These are phyloP conservation scores for Scaptomyza flava DNA, from an alignment of 2,888 invertebrate species.

Conservation along the genomic window DNA sequence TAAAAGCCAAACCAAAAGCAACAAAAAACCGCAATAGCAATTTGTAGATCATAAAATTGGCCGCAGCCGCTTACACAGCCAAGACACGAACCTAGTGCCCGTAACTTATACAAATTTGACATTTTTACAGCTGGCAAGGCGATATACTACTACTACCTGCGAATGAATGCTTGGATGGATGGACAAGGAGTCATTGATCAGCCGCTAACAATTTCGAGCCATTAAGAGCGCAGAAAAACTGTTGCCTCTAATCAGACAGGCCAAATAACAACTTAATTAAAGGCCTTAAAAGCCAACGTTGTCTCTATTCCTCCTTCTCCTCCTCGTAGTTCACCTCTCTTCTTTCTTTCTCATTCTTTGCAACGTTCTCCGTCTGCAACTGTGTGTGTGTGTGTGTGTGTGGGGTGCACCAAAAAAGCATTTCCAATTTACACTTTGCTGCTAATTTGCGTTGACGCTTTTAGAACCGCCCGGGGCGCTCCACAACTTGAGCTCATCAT, in stretches of 20 bases:
- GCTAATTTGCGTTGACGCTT: constrained; percentile 80
- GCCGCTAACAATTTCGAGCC: constrained; percentile 50
- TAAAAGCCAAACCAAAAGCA: constrained; percentile 22
- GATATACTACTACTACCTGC: constrained; percentile 3
- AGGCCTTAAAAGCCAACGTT: constrained; percentile 64
- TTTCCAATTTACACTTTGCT: constrained; percentile 80
- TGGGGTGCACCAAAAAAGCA: constrained; percentile 78
- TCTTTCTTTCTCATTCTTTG: constrained; percentile 29
- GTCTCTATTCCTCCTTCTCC: not conserved
- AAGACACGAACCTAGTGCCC: constrained; percentile 20
- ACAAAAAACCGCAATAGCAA: constrained; percentile 61
- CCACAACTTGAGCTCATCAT: constrained; percentile 51
- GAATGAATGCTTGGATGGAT: not conserved
- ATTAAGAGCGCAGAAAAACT: constrained; percentile 63
- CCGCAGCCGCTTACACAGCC: constrained; percentile 22
- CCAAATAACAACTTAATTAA: constrained; percentile 76
- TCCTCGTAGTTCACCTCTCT: too few relatives aligned
- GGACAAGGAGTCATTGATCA: constrained; percentile 39
- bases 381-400: constrained; percentile 49
- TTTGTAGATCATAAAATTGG: constrained; percentile 76
- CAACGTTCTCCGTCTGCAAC: not conserved
- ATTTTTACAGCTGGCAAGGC: constrained; percentile 64
- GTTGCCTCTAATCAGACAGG: constrained; percentile 68
- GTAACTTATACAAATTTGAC: constrained; percentile 79
- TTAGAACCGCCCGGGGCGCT: constrained; percentile 75